Evolutionary conservation across 2,113 vertebrate genomes (phyloP).

Genomic region (Peucedramus taeniatus): DNA sequence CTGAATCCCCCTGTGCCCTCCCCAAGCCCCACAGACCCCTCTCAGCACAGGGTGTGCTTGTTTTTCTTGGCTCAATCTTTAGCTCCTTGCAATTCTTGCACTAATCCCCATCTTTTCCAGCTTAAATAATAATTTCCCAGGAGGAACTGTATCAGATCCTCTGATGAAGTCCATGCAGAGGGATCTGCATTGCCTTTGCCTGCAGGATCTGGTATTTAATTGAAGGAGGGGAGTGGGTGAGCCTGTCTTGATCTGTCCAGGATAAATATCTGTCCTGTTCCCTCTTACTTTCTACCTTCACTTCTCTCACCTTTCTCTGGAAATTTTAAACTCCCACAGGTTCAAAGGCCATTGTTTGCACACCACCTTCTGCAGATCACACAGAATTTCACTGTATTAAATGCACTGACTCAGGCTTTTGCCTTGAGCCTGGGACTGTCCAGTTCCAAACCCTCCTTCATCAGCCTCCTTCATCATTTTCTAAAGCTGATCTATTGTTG

Average conservation of each 20-base stretch:
- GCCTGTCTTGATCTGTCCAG: neutral
- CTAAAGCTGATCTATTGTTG: neutral
- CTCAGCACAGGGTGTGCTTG: neutral
- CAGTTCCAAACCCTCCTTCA: neutral
- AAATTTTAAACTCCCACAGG: neutral
- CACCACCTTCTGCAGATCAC: neutral
- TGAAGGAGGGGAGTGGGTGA: neutral
- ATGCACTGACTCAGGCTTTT: neutral
- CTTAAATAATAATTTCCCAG: neutral
- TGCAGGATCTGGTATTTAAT: neutral
- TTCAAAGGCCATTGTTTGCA: fast-evolving
- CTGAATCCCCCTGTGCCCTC: neutral
- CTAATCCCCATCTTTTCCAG: conserved; percentile 1
- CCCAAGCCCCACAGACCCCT: neutral
- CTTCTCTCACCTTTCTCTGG: neutral
- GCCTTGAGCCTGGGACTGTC: neutral
- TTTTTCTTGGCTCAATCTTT: neutral
- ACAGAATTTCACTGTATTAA: neutral
- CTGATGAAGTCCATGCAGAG: neutral
- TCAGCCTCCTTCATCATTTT: neutral
- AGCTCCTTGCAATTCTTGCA: neutral
- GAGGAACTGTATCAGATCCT: neutral
- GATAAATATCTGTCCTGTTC: neutral
- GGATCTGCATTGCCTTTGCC: neutral
- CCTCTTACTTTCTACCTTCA: neutral